phyloP scores from a whole-genome alignment of 1,140 invertebrate species.

The Pentalonia nigronervosa region DNA sequence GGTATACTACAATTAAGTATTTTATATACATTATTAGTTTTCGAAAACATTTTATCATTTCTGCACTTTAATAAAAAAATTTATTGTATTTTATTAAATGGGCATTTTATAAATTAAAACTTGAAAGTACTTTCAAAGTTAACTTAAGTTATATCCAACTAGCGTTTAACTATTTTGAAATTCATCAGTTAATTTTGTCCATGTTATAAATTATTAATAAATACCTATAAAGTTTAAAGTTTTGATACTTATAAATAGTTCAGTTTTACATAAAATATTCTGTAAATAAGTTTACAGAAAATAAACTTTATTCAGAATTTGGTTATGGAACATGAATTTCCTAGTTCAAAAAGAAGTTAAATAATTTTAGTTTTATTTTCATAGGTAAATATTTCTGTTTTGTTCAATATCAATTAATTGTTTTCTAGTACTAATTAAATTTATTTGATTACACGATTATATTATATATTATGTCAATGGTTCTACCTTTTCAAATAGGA shows the following conservation, averaged over 20 bases:
- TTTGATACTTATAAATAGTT: not conserved
- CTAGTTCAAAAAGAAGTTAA: not conserved
- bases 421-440: not conserved
- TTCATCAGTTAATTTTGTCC: not conserved
- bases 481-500: too few relatives aligned
- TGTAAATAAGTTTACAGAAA: not conserved
- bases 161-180: not conserved
- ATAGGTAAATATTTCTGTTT: not conserved
- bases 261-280: not conserved
- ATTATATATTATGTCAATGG: too few relatives aligned
- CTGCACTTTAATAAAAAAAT: too few relatives aligned
- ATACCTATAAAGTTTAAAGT: not conserved
- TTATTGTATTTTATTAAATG: too few relatives aligned
- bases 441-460: too few relatives aligned
- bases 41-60: too few relatives aligned
- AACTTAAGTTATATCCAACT: not conserved
- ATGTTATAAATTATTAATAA: not conserved
- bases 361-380: not conserved
- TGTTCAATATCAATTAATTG: not conserved
- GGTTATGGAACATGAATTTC: not conserved
- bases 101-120: not conserved
- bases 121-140: not conserved
- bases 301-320: not conserved
- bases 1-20: too few relatives aligned
- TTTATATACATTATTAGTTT: too few relatives aligned